Percentiles rank a stretch among this genome's conserved stretches.
Evolutionary conservation across 2,113 vertebrate species (phyloP).

Genomic region (Clarias magur): DNA sequence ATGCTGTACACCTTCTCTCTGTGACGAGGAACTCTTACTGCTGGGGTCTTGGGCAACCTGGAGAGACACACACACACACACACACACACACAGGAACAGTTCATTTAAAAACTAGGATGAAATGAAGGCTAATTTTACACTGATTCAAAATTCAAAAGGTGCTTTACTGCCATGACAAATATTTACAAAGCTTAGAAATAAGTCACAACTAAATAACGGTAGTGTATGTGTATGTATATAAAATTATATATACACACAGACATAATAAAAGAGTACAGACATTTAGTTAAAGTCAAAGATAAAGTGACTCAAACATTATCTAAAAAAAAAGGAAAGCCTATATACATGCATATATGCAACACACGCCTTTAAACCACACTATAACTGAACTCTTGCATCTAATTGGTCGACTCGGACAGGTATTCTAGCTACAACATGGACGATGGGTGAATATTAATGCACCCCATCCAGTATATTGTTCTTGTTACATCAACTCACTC

Average conservation of each 20-base stretch:
- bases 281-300: too few relatives aligned
- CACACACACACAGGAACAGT: not conserved
- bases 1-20: slow-evolving; percentile 75
- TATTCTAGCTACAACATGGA: not conserved
- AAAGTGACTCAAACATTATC: too few relatives aligned
- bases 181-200: too few relatives aligned
- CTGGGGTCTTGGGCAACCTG: slow-evolving; percentile 74
- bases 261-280: too few relatives aligned
- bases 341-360: too few relatives aligned
- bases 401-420: not conserved
- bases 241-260: too few relatives aligned
- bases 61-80: not conserved
- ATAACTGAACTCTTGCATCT: not conserved
- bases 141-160: too few relatives aligned
- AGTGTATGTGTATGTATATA: too few relatives aligned
- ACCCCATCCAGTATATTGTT: not conserved
- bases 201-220: too few relatives aligned
- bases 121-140: not conserved
- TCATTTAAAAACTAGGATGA: not conserved
- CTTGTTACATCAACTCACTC: not conserved
- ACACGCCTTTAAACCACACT: not conserved
- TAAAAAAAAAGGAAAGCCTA: too few relatives aligned
- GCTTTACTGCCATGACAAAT: too few relatives aligned
- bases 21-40: slow-evolving; percentile 69
- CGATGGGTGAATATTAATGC: not conserved